Conservation (phyloP, 2,113 vertebrate genomes). For the Nannobrachium achirus region DNA sequence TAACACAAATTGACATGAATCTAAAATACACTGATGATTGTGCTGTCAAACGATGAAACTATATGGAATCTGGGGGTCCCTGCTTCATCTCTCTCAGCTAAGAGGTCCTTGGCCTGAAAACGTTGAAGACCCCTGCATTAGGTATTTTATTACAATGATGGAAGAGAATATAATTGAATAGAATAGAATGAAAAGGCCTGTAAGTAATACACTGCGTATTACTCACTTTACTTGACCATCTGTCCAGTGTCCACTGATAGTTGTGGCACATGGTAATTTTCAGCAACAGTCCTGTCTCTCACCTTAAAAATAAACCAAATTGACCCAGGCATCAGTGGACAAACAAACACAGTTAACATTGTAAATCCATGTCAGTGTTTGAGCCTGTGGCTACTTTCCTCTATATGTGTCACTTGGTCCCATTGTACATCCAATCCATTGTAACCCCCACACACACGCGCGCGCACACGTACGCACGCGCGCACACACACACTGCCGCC, state of each 20-base stretch:
- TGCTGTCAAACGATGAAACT: no score
- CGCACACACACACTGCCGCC: constrained; percentile 6
- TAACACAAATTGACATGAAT: no score
- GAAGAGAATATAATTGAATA: background rate
- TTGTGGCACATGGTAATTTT: constrained; percentile 4
- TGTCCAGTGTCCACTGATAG: constrained; percentile 1
- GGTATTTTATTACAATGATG: no score
- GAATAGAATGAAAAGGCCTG: background rate
- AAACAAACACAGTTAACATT: constrained; percentile 9
- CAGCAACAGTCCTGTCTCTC: background rate
- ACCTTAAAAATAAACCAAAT: background rate
- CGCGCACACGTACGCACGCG: background rate
- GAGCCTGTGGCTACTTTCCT: constrained; percentile 14
- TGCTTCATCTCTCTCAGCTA: no score
- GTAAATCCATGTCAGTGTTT: constrained; percentile 52
- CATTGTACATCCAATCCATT: constrained; percentile 40
- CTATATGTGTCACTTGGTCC: constrained; percentile 58
- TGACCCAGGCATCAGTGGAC: constrained; percentile 18
- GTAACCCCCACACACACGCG: constrained; percentile 26
- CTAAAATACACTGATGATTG: no score
- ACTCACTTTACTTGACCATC: background rate
- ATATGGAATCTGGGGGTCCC: no score
- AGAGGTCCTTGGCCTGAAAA: no score
- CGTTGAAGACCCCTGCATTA: no score
- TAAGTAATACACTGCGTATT: background rate